Conservation (phyloP, 2,797 vertebrate genomes). For the Halcyon leucocephala region DNA sequence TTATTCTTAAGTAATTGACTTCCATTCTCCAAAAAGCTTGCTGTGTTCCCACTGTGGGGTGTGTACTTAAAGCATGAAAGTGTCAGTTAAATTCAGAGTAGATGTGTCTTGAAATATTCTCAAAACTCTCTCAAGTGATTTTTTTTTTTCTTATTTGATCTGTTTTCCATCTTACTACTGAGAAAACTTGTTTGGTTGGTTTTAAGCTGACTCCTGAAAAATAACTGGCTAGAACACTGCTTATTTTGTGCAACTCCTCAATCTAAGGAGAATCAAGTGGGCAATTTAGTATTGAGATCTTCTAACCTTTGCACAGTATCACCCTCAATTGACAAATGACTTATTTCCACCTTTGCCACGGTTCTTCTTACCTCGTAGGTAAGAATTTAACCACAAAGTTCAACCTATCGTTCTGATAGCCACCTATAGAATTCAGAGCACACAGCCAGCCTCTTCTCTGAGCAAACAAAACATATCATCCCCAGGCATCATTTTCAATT, state of each 20-base stretch:
- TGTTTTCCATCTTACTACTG: neutral
- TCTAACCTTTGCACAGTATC: neutral
- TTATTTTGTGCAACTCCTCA: constrained; percentile 30
- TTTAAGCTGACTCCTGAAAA: constrained; percentile 72
- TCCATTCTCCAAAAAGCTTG: constrained; percentile 65
- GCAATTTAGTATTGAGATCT: constrained; percentile 39
- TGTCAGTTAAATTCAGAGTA: constrained; percentile 16
- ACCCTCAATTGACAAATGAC: neutral
- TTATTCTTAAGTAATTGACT: constrained; percentile 59
- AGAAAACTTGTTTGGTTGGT: constrained; percentile 25
- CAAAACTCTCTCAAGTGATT: neutral
- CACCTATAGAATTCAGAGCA: constrained; percentile 67
- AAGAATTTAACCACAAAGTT: neutral
- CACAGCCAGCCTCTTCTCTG: constrained; percentile 68
- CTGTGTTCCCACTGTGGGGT: constrained; percentile 61
- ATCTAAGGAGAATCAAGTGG: constrained; percentile 37
- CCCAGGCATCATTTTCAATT: neutral
- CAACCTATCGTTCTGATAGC: constrained; percentile 22
- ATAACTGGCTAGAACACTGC: constrained; percentile 71
- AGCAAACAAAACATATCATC: neutral
- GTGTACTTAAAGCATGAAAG: constrained; percentile 18
- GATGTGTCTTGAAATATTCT: constrained; percentile 34
- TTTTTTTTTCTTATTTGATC: neutral
- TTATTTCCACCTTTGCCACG: constrained; percentile 17
- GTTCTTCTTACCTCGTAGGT: neutral